Base-by-base conservation (phyloP, 2,113 vertebrate genomes). In the Apeltes quadracus region DNA sequence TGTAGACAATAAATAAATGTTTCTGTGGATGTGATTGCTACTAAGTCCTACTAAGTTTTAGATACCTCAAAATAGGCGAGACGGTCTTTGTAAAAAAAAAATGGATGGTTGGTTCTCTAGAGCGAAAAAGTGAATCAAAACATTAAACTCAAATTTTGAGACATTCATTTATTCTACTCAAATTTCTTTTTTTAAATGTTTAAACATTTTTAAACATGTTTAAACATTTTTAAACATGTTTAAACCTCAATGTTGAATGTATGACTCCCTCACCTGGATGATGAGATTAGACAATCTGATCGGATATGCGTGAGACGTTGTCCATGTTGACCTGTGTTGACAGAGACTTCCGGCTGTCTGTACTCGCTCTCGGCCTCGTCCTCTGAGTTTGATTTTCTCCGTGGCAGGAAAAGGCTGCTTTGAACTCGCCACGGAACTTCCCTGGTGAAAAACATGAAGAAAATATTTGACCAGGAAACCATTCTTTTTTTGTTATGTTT, bases 361-460 rank as follows among this genome's bases (percentile, higher is more conserved):
- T 97, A 87, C 94, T 95, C 1, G 92, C 85, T 76, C 87, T 92
- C 27, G 91, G 92, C 85, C 94, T 88, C 53, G 61, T 83, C 43
- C 95, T 89, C 3, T 94, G 90, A 2, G 94, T 93, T 1, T 75
- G 90, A 11, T 75, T 86, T 55, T 88, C 85, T 12, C 75, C 78
- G 75, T 86, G 94, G 83, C 95, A 98, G 69, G 96, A 94, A 91
- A 99, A 98, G 0, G 97, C 97, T 29, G 96, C 96, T 94, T 97
- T 98, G 87, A 98, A 99, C 92, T 99, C 97, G 82, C 95, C 96
- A 41, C 97, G 95, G 77, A 99, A 99, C 88, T 98, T 99, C 65
- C 96, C 97, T 99, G 92, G 63, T 74, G 78, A 57, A 14, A 41
- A 16, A 7, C 51, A 23, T 1, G 51, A 54, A 61, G 1, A 64